Percentiles rank a stretch among this genome's conserved stretches.
Evolutionary conservation across 2,113 vertebrate genomes (phyloP).

Genomic region (Cyphomyrus plagiostoma): DNA sequence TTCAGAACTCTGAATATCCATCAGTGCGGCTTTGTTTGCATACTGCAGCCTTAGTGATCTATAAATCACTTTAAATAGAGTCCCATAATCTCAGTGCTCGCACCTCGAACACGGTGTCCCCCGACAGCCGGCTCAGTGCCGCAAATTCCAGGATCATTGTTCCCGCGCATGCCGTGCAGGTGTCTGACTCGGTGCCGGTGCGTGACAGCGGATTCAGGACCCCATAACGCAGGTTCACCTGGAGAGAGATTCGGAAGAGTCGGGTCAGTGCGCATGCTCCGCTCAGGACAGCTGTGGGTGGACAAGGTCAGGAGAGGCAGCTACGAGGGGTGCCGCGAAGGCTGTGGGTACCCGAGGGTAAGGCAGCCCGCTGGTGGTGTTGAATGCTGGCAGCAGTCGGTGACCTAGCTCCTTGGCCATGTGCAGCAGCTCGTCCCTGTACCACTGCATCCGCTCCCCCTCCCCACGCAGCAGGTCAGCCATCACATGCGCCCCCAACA

Average conservation of each 20-base stretch:
- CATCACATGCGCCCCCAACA: constrained; percentile 90
- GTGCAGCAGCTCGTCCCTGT: constrained; percentile 84
- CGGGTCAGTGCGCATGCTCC: background rate
- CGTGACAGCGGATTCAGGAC: constrained; percentile 72
- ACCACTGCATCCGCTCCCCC: constrained; percentile 89
- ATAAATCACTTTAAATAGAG: background rate
- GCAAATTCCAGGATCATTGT: constrained; percentile 98
- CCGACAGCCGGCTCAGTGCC: constrained; percentile 91
- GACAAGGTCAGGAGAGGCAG: background rate
- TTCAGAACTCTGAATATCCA: background rate
- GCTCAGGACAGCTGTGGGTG: background rate
- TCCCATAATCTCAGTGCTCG: background rate
- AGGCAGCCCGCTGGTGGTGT: constrained; percentile 95
- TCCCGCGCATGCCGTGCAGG: constrained; percentile 93
- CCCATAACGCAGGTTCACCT: constrained; percentile 95
- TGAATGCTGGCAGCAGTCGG: constrained; percentile 90
- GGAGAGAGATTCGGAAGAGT: constrained; percentile 5
- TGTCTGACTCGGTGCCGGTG: constrained; percentile 93
- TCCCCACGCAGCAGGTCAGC: constrained; percentile 92
- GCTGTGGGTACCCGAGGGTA: constrained; percentile 80
- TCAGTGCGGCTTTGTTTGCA: background rate
- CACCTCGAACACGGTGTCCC: constrained; percentile 93
- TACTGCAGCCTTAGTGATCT: background rate
- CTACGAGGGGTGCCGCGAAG: background rate
- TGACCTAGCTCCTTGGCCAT: constrained; percentile 94